A percentile compares a stretch with the other conserved stretches of the same genome.
Conservation (phyloP, 2,888 invertebrate genomes). For the Caprella mutica region DNA sequence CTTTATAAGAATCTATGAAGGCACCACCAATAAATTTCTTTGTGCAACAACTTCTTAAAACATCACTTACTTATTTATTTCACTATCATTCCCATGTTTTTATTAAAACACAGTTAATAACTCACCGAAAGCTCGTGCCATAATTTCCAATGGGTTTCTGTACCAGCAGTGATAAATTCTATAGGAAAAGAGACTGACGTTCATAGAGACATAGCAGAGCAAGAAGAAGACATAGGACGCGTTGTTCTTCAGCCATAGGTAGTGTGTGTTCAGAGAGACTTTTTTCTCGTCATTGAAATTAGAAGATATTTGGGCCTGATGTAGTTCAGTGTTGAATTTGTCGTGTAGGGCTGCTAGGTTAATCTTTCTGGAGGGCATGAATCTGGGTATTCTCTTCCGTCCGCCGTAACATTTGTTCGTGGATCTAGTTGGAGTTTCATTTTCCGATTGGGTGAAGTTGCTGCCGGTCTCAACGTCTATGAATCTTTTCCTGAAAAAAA, state of each 20-base stretch:
- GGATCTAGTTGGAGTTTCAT: not conserved
- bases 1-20: too few species aligned
- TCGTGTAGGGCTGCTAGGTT: too few species aligned
- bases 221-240: slow-evolving; percentile 31
- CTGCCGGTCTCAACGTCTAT: slow-evolving; percentile 9
- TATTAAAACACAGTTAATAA: not conserved
- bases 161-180: slow-evolving; percentile 33
- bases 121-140: slow-evolving; percentile 34
- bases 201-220: slow-evolving; percentile 23
- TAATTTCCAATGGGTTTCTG: slow-evolving; percentile 27
- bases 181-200: slow-evolving; percentile 30
- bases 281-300: too few species aligned
- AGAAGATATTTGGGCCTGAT: too few species aligned
- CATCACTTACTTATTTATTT: not conserved
- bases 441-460: not conserved
- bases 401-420: too few species aligned
- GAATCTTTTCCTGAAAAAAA: slow-evolving; percentile 3
- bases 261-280: slow-evolving; percentile 7
- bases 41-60: not conserved
- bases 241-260: slow-evolving; percentile 28
- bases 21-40: too few species aligned
- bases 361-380: slow-evolving; percentile 6
- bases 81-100: not conserved
- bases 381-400: not conserved
- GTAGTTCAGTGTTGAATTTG: too few species aligned